Conservation (phyloP, 2,888 invertebrate genomes). For the Cryptus viduatorius region DNA sequence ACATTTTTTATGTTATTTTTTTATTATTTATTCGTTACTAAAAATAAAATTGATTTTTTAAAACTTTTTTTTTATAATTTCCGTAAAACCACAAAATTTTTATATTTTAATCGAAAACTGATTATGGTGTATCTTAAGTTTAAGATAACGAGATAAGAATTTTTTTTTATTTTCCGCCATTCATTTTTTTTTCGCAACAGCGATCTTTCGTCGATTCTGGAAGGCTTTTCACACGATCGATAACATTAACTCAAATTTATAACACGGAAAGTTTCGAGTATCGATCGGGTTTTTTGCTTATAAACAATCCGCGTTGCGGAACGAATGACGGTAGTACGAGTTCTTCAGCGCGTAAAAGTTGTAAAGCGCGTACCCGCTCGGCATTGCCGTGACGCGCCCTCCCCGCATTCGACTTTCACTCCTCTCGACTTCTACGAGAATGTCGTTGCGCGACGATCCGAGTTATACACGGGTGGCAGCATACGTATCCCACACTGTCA, state of each 20-base stretch:
- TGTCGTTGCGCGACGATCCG: conserved; percentile 54
- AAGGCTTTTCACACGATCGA: not conserved
- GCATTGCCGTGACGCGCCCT: conserved; percentile 40
- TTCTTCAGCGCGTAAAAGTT: conserved; percentile 49
- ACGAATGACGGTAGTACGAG: conserved; percentile 51
- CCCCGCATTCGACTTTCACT: conserved; percentile 62
- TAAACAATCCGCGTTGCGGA: conserved; percentile 11
- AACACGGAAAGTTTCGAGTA: not conserved
- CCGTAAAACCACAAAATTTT: too few species aligned
- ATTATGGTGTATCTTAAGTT: too few species aligned
- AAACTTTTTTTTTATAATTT: too few species aligned
- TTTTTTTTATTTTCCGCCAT: not conserved
- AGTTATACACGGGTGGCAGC: conserved; percentile 10
- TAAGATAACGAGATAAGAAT: too few species aligned
- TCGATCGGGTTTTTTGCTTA: not conserved
- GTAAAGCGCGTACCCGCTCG: conserved; percentile 44
- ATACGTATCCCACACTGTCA: too few species aligned
- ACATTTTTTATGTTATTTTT: too few species aligned
- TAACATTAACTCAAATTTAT: not conserved
- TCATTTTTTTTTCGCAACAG: not conserved
- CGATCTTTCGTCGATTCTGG: not conserved
- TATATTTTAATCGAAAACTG: too few species aligned
- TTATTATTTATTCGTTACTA: too few species aligned
- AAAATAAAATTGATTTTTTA: too few species aligned
- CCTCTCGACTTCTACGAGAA: conserved; percentile 61